Percentiles rank a stretch among this genome's conserved stretches.
Evolutionary conservation across 2,113 vertebrate genomes (phyloP).

Genomic region (Silurus meridionalis): DNA sequence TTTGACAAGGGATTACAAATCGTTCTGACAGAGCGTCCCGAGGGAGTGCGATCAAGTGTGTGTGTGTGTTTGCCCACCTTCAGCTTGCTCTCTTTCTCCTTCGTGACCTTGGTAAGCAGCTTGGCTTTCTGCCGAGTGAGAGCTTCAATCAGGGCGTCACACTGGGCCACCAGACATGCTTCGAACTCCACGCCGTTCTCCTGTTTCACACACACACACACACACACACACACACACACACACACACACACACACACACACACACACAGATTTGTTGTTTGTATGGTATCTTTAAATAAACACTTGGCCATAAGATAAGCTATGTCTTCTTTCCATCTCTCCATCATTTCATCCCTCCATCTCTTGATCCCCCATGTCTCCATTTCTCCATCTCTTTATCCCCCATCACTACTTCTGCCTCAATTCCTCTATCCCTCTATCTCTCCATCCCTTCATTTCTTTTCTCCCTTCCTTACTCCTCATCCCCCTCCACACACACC

Average conservation of each 20-base stretch:
- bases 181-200: constrained; percentile 95
- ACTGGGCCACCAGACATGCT: constrained; percentile 95
- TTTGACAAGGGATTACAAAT: constrained; percentile 34
- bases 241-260: background rate
- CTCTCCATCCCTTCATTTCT: too few species aligned
- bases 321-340: too few species aligned
- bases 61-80: constrained; percentile 77
- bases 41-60: background rate
- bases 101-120: constrained; percentile 95
- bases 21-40: background rate
- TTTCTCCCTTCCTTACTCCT: too few species aligned
- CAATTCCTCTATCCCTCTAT: too few species aligned
- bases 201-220: constrained; percentile 66
- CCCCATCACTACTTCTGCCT: too few species aligned
- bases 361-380: too few species aligned
- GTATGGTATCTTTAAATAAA: too few species aligned
- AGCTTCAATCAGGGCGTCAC: constrained; percentile 94
- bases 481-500: too few species aligned
- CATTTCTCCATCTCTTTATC: too few species aligned
- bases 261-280: too few species aligned
- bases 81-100: constrained; percentile 94
- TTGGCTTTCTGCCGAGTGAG: constrained; percentile 96
- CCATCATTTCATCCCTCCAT: too few species aligned
- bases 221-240: constrained; percentile 10
- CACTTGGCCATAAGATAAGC: too few species aligned